These are phyloP conservation scores for Dicerorhinus sumatrensis DNA, from an alignment of 2,113 vertebrate species.

Conservation along the genomic window DNA sequence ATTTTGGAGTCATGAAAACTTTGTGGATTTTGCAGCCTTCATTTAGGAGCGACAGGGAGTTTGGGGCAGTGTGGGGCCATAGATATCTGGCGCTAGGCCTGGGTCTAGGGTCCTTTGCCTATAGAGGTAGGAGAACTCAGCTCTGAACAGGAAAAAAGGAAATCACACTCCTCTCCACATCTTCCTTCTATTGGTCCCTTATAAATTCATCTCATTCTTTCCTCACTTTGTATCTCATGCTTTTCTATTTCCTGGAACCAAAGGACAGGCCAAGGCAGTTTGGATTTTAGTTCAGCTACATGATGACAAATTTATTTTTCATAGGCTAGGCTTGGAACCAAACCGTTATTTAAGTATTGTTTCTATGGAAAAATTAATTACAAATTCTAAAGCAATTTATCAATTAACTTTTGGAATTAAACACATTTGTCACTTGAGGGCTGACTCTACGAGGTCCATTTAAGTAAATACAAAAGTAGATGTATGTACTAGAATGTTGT, in stretches of 20 bases:
- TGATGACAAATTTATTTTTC: conserved; percentile 36
- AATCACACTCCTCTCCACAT: not conserved
- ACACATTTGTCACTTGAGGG: conserved; percentile 7
- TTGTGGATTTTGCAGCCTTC: not conserved
- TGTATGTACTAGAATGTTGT: not conserved
- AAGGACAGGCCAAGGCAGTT: not conserved
- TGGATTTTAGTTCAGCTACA: conserved; percentile 21
- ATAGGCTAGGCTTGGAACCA: not conserved
- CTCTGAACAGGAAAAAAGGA: not conserved
- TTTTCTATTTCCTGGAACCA: conserved; percentile 10
- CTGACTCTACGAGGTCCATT: not conserved
- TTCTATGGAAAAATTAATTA: conserved; percentile 41
- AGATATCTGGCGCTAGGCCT: not conserved
- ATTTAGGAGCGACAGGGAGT: not conserved
- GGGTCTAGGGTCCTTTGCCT: not conserved
- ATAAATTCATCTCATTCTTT: not conserved
- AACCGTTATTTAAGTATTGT: conserved; percentile 50
- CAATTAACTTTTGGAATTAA: conserved; percentile 63
- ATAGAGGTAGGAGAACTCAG: not conserved
- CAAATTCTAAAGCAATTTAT: conserved; percentile 62
- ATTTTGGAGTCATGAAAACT: not conserved
- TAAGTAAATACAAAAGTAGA: not conserved
- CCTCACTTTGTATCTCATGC: not conserved
- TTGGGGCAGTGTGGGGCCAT: not conserved
- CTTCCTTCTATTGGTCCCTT: not conserved